These are phyloP conservation scores for Alentia gelatinosa DNA, from an alignment of 2,888 invertebrate genomes.

Conservation along the genomic window DNA sequence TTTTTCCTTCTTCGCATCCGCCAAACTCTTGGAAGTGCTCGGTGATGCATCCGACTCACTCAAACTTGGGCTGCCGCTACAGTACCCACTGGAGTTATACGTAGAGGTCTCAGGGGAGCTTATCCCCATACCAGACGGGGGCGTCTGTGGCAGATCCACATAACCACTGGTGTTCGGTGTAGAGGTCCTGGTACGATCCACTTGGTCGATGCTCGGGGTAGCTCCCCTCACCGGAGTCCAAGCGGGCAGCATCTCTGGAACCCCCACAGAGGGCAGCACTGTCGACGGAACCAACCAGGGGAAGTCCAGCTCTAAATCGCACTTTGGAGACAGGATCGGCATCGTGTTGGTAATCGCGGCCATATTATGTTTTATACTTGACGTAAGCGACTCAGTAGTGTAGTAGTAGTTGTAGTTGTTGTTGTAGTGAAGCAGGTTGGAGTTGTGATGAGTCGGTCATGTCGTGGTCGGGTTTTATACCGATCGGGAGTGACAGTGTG, in stretches of 20 bases:
- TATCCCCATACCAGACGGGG: neutral
- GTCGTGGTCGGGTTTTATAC: too few species aligned
- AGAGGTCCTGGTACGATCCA: too few species aligned
- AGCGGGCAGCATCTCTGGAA: neutral
- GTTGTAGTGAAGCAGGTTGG: too few species aligned
- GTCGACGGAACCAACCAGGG: neutral
- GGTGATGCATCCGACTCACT: neutral
- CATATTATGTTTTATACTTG: too few species aligned
- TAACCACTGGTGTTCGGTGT: neutral
- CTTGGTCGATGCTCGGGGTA: too few species aligned
- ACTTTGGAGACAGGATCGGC: neutral
- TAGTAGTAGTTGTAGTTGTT: too few species aligned
- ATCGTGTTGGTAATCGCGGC: too few species aligned
- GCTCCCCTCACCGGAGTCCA: neutral
- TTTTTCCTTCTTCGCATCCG: neutral
- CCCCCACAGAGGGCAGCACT: neutral
- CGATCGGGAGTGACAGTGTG: too few species aligned
- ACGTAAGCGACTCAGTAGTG: too few species aligned
- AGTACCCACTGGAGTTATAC: constrained; percentile 18
- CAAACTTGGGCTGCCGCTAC: neutral
- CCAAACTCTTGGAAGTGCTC: neutral
- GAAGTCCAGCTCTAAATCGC: neutral
- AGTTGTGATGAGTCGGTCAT: too few species aligned
- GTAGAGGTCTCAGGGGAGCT: neutral
- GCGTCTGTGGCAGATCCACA: neutral